Base-by-base conservation (phyloP, 2,113 vertebrate species). In the Sylvia atricapilla region DNA sequence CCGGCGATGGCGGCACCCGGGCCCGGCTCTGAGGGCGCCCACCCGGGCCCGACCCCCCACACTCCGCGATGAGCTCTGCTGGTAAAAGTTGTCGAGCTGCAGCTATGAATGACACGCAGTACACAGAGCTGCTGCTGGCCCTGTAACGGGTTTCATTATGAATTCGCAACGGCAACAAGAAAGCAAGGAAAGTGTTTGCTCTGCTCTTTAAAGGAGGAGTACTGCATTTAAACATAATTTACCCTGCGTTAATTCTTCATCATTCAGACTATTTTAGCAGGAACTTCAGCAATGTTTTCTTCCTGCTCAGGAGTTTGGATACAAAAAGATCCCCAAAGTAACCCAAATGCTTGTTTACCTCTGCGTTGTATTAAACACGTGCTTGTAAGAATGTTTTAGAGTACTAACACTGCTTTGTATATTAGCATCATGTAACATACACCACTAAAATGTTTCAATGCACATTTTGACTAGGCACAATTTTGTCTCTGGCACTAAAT, bases 111-210 rank as follows among this genome's bases (percentile, higher is more conserved):
- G 21, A 7, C 21, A 31, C 18, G 43, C 31, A 11, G 4, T 7
- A 13, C 30, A 3, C 47, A 13, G 25, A 49, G 20, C 44, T 16
- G 52, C 43, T 20, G 52, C 43, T 20, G 31, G 7, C 17, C 22
- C 4, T 0, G 23, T 69, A 7, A 5, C 7, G 2, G 9, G 3
- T 5, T 19, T 27, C 41, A 1, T 37, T 53, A 7, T 4, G 37
- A 47, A 24, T 3, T 39, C 0, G 7, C 17, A n/a, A 53, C 20
- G 47, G 3, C 17, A 5, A 3, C 11, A 15, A 15, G 22, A 53
- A n/a, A 0, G 1, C 67, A 7, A 22, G 11, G 20, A 14, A 41
- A 52, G 0, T 6, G 24, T 6, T 33, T 43, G 11, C 25, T 22
- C 2, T 3, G 5, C 20, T 63, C 47, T 49, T 50, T 5, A 25